Evolutionary conservation across 2,797 vertebrate species (phyloP), one percentile per base, ranked within the genome.

Genomic region (Enteromius radiatus): DNA sequence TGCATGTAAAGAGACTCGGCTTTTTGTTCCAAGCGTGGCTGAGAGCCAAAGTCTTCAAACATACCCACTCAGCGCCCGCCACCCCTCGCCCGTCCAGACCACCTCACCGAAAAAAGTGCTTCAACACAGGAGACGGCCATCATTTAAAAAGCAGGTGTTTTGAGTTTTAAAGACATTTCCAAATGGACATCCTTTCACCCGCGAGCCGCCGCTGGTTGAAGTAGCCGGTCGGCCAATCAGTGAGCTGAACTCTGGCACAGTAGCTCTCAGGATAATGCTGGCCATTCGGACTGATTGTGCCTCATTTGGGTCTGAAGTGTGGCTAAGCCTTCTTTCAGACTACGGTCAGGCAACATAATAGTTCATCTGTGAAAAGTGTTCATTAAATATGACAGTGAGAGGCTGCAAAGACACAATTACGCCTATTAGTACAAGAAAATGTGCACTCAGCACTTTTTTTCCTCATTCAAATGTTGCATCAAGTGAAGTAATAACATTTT

Each of bases 61-160:
- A 93, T 94, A 86, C 86, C 76, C 86, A 84, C 80, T 80, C 90
- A 89, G 88, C 86, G 86, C 81, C 78, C 65, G 78, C 47, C 78
- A 33, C 70, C 52, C 45, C 23, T n/a, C 81, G 88, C 88, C 87
- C 28, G 88, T 84, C 83, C 81, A 45, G 69, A 86, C 84, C 82
- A 81, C 47, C 76, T 61, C 71, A 28, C 68, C 65, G 76, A 78
- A 85, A 80, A 80, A 86, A 85, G 73, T 84, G 76, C 77, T 86
- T 83, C 77, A 86, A 76, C 78, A 68, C 77, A 82, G 77, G 88
- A 89, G 89, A 93, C 91, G 91, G 94, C 92, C 90, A 90, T 92
- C 91, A 91, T 93, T 94, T 94, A 92, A 91, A 94, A 94, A 93
- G 94, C 94, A 95, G 94, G 94, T 95, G 94, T 94, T 94, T 91